phyloP scores from a whole-genome alignment of 2,888 invertebrate genomes.

The Volucella inanis region DNA sequence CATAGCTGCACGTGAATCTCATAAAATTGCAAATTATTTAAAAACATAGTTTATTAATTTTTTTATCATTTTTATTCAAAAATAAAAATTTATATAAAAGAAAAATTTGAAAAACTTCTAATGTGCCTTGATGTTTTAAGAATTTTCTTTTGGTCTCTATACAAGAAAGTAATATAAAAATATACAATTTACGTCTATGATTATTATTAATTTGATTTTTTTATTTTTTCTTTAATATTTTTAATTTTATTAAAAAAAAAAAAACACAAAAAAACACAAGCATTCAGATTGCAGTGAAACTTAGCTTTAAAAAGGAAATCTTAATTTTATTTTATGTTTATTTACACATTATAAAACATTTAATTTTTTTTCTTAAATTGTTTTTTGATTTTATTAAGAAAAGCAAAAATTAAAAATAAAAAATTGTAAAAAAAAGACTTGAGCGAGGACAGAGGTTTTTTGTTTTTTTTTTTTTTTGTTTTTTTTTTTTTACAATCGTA shows the following conservation, averaged over 20 bases:
- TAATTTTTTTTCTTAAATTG: constrained; percentile 47
- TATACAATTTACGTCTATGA: constrained; percentile 66
- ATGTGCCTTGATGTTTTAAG: constrained; percentile 36
- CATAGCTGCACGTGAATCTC: constrained; percentile 39
- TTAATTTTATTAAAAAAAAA: background rate
- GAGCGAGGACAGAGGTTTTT: constrained; percentile 70
- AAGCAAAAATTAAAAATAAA: background rate
- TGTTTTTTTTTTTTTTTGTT: constrained; percentile 7
- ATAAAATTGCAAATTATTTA: constrained; percentile 5
- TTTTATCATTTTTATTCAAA: background rate
- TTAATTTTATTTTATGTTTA: constrained; percentile 62
- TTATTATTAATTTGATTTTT: constrained; percentile 35
- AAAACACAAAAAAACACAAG: constrained; percentile 55
- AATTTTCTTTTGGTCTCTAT: constrained; percentile 64
- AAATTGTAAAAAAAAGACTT: constrained; percentile 51
- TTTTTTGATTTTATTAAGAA: constrained; percentile 57
- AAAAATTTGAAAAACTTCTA: constrained; percentile 15
- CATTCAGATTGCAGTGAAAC: constrained; percentile 55
- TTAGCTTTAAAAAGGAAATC: constrained; percentile 48
- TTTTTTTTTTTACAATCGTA: constrained; percentile 10
- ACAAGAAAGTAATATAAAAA: constrained; percentile 72
- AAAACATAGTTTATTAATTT: too few species aligned
- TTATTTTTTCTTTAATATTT: background rate
- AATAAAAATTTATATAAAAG: constrained; percentile 33
- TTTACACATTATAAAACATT: constrained; percentile 66